phyloP scores from a whole-genome alignment of 1,140 invertebrate species.

The Argopecten irradians region DNA sequence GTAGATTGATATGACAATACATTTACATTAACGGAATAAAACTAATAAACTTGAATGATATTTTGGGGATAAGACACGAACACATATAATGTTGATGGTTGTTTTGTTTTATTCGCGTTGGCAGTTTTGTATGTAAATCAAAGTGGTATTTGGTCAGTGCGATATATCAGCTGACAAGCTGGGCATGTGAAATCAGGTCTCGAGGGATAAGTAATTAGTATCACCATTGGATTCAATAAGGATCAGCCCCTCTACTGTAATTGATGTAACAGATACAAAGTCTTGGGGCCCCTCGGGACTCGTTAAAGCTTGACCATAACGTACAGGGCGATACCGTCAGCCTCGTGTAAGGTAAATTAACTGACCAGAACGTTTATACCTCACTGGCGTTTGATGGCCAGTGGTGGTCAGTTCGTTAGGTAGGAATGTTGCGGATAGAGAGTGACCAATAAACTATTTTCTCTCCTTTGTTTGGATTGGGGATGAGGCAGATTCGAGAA shows the following conservation, averaged over 20 bases:
- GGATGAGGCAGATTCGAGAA: background rate
- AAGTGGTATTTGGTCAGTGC: background rate
- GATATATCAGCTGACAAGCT: background rate
- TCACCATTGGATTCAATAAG: background rate
- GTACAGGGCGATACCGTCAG: background rate
- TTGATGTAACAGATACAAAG: background rate
- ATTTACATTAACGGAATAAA: too few relatives aligned
- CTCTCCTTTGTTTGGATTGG: background rate
- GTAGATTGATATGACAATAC: background rate
- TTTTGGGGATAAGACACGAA: too few relatives aligned
- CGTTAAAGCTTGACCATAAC: background rate
- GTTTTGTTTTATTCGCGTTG: background rate
- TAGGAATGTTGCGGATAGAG: background rate
- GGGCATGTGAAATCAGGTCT: background rate
- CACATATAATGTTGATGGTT: background rate
- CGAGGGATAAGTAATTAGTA: background rate
- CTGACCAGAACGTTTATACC: background rate
- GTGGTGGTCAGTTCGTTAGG: background rate
- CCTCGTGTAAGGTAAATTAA: background rate
- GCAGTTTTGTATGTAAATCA: background rate
- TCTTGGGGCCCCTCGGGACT: background rate
- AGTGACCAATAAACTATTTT: background rate
- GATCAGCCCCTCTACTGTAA: background rate
- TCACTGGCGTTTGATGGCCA: background rate
- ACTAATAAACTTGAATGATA: too few relatives aligned